Base-by-base conservation (phyloP, 2,797 vertebrate species). In the Gallinago nigripennis region DNA sequence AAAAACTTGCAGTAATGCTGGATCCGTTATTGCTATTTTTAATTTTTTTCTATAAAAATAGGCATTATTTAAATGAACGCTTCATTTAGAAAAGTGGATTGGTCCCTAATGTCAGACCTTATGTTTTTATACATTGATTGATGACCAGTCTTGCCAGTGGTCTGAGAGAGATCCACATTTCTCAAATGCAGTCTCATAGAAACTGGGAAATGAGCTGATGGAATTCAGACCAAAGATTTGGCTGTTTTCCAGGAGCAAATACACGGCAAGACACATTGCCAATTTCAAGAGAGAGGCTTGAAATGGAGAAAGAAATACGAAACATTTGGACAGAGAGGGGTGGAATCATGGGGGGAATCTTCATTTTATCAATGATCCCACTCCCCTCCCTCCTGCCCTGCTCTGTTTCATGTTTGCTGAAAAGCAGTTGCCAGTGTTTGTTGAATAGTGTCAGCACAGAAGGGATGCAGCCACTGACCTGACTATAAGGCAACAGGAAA, bases 381-480 rank as follows among this genome's bases (percentile, higher is more conserved):
- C 27, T 58, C 39, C 51, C 35, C 89, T 95, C 79, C 66, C 79
- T 95, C 60, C 88, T 94, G 75, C 53, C 48, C 53, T 60, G 68
- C 57, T 95, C 50, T 8, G 0, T 83, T 95, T 76, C 57, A 25
- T 84, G 83, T 95, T 96, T 95, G 92, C 79, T 82, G 79, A 89
- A 92, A 96, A 88, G 95, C 69, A 88, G 68, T 94, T 96, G 95
- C 90, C 84, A 94, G 66, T 93, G 73, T 95, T 96, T 95, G 86
- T 79, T 96, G 93, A 96, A 86, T 58, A 94, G 86, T 53, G 83
- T 77, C 82, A 64, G 77, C 70, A 37, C 75, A 88, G 90, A 96
- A 97, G 91, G 96, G 96, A 97, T 91, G 85, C 93, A 86, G 90
- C 90, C 73, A 11, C 82, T 96, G 96, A 98, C 96, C 96, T 96